Conservation (phyloP, 2,888 invertebrate species). For the Drosophila infuscata region DNA sequence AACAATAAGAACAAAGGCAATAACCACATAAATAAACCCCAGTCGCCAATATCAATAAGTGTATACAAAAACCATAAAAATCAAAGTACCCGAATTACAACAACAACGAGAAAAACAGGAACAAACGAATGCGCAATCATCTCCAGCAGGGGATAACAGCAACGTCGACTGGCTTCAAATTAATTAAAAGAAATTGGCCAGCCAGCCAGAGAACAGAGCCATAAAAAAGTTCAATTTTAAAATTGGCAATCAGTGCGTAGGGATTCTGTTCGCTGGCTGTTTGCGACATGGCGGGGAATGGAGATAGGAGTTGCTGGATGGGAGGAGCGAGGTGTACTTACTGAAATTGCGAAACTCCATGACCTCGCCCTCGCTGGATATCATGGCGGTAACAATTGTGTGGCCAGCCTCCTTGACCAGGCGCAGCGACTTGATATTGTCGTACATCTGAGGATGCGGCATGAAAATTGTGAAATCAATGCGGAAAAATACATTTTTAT, state of each 20-base stretch:
- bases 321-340: constrained; percentile 63
- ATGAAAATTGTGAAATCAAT: constrained; percentile 76
- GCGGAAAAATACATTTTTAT: constrained; percentile 69
- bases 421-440: constrained; percentile 92
- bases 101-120: constrained; percentile 39
- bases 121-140: constrained; percentile 68
- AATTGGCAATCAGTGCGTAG: constrained; percentile 78
- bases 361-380: constrained; percentile 94
- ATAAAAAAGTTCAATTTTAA: constrained; percentile 81
- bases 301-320: background rate
- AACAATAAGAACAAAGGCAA: constrained; percentile 52
- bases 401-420: constrained; percentile 89
- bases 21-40: constrained; percentile 79
- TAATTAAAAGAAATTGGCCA: constrained; percentile 79
- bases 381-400: constrained; percentile 91
- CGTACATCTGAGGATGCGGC: constrained; percentile 90
- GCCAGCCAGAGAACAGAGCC: constrained; percentile 50
- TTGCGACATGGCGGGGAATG: constrained; percentile 3
- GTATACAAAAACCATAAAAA: constrained; percentile 76
- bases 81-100: constrained; percentile 63
- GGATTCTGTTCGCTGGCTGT: constrained; percentile 21
- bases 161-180: constrained; percentile 71
- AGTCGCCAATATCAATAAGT: constrained; percentile 78
- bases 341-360: constrained; percentile 91
- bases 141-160: constrained; percentile 64